Base-by-base conservation (phyloP, 2,888 invertebrate species). In the Eupithecia subumbrata region DNA sequence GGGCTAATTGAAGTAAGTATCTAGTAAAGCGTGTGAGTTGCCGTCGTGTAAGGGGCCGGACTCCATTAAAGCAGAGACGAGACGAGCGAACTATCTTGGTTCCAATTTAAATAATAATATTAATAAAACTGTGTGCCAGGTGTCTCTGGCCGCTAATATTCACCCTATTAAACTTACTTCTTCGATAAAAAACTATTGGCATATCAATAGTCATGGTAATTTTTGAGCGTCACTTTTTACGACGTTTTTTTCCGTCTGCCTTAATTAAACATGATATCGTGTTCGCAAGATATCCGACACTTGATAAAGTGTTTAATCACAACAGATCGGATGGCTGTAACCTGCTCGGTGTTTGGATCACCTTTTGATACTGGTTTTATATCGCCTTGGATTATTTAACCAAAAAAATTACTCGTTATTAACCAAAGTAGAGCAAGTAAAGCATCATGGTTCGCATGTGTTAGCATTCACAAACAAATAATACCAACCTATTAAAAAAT, bases 211-310 rank as follows among this genome's bases (percentile, higher is more conserved):
- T 30, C 45, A 34, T n/a, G 63, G 30, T 63, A 16, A 30, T 63
- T 5, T 63, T 30, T 14, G 30, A 30, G 16, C 30, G 25, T 22
- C 56, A 30, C 34, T 48, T 69, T 69, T 69, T 69, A 69, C 52
- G 18, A 52, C 8, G 18, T 75, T 75, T 68, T 74, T 75, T 71
- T 52, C n/a, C 52, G 63, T 40, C 40, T 12, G 30, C 12, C 9
- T 71, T 67, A 67, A 71, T 69, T 69, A 45, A 69, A 69, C 22
- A 9, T 34, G 63, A 16, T 71, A 37, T 69, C 40, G 43, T 45
- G 56, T 60, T 71, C 43, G 60, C 37, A 16, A 40, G 60, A 30
- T 43, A 56, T 56, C 48, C 56, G 76, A 73, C 67, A 72, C 67
- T 70, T n/a, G 67, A 40, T 67, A 25, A 67, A 37, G 67, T 67